Base-by-base conservation (phyloP, 2,113 vertebrate species). In the Aptenodytes patagonicus region DNA sequence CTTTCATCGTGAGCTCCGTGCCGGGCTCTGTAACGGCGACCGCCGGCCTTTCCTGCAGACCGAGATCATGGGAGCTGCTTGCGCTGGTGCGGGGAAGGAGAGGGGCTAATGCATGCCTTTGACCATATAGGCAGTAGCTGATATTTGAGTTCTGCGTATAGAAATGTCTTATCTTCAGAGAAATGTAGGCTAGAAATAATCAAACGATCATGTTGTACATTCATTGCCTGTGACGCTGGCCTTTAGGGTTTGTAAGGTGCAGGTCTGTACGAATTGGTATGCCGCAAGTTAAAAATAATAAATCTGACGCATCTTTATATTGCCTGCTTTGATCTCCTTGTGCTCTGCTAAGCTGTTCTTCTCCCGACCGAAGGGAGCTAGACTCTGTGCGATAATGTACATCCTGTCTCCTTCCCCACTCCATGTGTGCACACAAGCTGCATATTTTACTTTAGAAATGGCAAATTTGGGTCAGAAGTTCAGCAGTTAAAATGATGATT, bases 401-500 rank as follows among this genome's bases (percentile, higher is more conserved):
- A 32, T 79, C 26, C 31, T 49, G 0, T 49, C 82, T 85, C n/a
- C 28, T 76, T 71, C 81, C 44, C 61, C 13, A 9, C 16, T 87
- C 71, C 18, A 1, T 62, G 58, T 32, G 26, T 87, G 46, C 58
- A 17, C 24, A n/a, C 42, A 42, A 65, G 36, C 68, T 81, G 57
- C n/a, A 2, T 83, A n/a, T 32, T 89, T 92, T 84, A 46, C 91
- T 87, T 77, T 3, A 93, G 36, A 95, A 95, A 82, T 62, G 62
- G 46, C 54, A 91, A 75, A 79, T 79, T 91, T 90, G 73, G 17
- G 65, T 42, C 76, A 61, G 28, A 80, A 72, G n/a, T 91, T 92
- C 66, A 92, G 34, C 40, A 89, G 42, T 78, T 87, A 85, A 88
- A 95, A 76, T 73, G 42, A 93, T 82, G 61, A 32, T 92, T 81